Conservation (phyloP, 2,797 vertebrate genomes). For the Percopsis omiscomaycus region DNA sequence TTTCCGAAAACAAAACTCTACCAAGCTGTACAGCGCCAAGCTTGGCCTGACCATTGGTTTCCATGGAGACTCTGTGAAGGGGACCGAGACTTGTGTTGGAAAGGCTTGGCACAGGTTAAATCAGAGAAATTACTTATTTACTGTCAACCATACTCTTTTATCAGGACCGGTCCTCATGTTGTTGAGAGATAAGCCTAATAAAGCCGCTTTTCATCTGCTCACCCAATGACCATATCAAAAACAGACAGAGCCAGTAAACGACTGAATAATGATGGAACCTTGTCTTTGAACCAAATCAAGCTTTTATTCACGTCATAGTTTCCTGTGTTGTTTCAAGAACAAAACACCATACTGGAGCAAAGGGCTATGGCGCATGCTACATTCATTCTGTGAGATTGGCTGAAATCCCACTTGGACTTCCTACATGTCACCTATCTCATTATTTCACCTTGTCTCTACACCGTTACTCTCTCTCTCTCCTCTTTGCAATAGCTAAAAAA, state of each 20-base stretch:
- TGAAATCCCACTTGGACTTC: neutral
- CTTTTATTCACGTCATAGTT: constrained; percentile 11
- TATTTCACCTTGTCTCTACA: neutral
- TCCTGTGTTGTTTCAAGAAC: constrained; percentile 17
- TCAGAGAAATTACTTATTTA: constrained; percentile 44
- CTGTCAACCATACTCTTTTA: constrained; percentile 11
- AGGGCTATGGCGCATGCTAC: neutral
- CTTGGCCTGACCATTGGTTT: constrained; percentile 64
- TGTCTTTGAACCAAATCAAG: constrained; percentile 3
- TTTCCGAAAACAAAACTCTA: constrained; percentile 30
- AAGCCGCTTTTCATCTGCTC: neutral
- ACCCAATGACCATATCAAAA: neutral
- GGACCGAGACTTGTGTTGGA: constrained; percentile 29
- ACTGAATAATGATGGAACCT: constrained; percentile 4
- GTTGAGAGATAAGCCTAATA: constrained; percentile 8
- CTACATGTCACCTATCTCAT: neutral
- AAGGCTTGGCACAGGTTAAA: constrained; percentile 48
- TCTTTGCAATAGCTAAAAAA: too few relatives aligned
- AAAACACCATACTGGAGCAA: constrained; percentile 7
- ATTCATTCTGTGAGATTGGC: neutral
- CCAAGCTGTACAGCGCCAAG: constrained; percentile 41
- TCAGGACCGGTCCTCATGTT: constrained; percentile 7
- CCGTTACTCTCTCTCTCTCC: neutral
- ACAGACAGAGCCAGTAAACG: neutral
- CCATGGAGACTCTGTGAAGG: constrained; percentile 63